Evolutionary conservation across 2,888 invertebrate genomes (phyloP), one percentile per base, ranked within the genome.

Genomic region (Junonia oenone): DNA sequence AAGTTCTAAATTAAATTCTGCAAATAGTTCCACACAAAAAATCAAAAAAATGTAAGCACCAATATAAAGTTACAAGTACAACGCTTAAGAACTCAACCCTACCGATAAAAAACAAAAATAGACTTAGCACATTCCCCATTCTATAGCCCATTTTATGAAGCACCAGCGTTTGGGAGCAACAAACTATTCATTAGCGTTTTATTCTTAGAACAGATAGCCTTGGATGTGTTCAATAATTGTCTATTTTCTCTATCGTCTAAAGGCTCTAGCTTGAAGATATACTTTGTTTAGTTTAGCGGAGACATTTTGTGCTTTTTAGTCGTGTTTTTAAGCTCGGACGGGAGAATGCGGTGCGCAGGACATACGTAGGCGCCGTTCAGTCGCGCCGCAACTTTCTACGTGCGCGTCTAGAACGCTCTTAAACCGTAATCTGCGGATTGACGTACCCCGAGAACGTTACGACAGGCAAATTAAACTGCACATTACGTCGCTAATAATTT

Each of bases 351-450:
- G 79, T 78, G 84, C 82, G 83, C 89, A 88, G 90, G 90, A 90
- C 86, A 78, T 71, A 68, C 73, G 71, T 76, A 77, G 90, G 90
- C 90, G 90, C 90, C 90, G 76, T 67, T 62, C 70, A 81, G 90
- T 87, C 89, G 89, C 89, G 89, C 79, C 89, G 71, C 88, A 86
- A 89, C 90, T 90, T 90, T 90, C 90, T 90, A 90, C 90, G 77
- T 73, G 79, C 74, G 78, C 81, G 86, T 89, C 87, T 89, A 89
- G 83, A 90, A 76, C 84, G 76, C 76, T 84, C 79, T 85, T 87
- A 86, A 84, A 85, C 88, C 73, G 87, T 87, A 89, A 89, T 89
- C 88, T 80, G 78, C 77, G 77, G 87, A 86, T 88, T 88, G 89
- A 88, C 86, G 84, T 80, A 84, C 83, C 75, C 73, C 68, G 71